phyloP scores from a whole-genome alignment of 2,888 invertebrate species.

The Rutpela maculata region DNA sequence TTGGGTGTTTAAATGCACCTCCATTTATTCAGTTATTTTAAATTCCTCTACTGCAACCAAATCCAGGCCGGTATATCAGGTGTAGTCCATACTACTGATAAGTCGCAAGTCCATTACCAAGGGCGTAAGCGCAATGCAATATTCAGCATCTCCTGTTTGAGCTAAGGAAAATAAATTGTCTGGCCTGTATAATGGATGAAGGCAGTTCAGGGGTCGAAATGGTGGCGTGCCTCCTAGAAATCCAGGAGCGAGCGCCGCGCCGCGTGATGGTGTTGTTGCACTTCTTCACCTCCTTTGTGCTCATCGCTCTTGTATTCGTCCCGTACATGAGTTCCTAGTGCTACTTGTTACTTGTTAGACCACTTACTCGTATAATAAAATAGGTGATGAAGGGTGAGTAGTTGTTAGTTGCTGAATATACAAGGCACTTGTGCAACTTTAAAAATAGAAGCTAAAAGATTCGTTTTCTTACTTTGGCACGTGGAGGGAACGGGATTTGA shows the following conservation, averaged over 20 bases:
- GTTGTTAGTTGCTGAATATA: conserved; percentile 4
- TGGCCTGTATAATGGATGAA: conserved; percentile 70
- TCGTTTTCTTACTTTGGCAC: background rate
- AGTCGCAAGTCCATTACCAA: conserved; percentile 11
- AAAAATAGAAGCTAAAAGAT: conserved; percentile 1
- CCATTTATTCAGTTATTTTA: background rate
- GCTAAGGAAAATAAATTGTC: conserved; percentile 71
- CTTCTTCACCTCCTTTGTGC: conserved; percentile 1
- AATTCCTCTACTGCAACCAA: background rate
- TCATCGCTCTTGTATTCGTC: conserved; percentile 9
- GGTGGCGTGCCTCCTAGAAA: conserved; percentile 67
- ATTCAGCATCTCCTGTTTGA: conserved; percentile 69
- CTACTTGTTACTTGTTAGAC: conserved; percentile 7
- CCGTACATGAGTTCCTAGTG: conserved; percentile 1
- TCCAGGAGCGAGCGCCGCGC: conserved; percentile 51
- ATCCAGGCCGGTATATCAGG: background rate
- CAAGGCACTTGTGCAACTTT: conserved; percentile 4
- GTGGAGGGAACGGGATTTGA: background rate
- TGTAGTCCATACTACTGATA: background rate
- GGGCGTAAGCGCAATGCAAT: conserved; percentile 65
- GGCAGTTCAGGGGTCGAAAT: conserved; percentile 66
- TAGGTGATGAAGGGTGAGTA: conserved; percentile 7
- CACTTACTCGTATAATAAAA: conserved; percentile 7
- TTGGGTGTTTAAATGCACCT: too few relatives aligned
- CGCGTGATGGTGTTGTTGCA: conserved; percentile 5